Base-by-base conservation (phyloP, 2,113 vertebrate genomes). In the Orthochromis indermauri region DNA sequence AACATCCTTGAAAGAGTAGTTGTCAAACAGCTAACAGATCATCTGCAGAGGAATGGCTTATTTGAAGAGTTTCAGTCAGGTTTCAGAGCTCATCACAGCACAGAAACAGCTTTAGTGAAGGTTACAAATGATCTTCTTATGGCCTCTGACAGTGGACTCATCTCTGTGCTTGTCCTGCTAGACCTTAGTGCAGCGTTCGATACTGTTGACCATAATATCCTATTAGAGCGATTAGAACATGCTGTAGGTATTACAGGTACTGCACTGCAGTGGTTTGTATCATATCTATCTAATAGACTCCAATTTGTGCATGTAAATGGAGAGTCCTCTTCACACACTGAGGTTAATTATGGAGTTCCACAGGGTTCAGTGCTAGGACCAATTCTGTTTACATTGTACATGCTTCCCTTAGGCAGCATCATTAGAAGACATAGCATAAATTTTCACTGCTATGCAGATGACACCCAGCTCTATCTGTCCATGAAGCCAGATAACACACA, bases 321-420 rank as follows among this genome's bases (percentile, higher is more conserved):
- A 59, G n/a, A n/a, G n/a, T n/a, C n/a, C n/a, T n/a, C n/a, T n/a
- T n/a, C n/a, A n/a, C n/a, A n/a, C n/a, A n/a, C n/a, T n/a, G n/a
- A n/a, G n/a, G n/a, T n/a, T n/a, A n/a, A n/a, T n/a, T n/a, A n/a
- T n/a, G n/a, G n/a, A n/a, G n/a, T n/a, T n/a, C n/a, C n/a, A n/a
- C n/a, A n/a, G n/a, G n/a, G n/a, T 33, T 63, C 16, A 3, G 28
- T 63, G 28, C 26, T 63, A 11, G 59, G 28, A 63, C 28, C 59
- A 33, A 7, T 63, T 33, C 59, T 63, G 9, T 33, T 33, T 63
- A 63, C 59, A 7, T 1, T 33, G 19, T 33, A 63, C 16, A 1
- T 63, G 59, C 28, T 33, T 33, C 59, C 1, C 28, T 0, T 63
- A 0, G 28, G 28, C 4, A 33, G 1, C 0, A 63, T 33, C 5